These are phyloP conservation scores for Meghimatium bilineatum DNA, from an alignment of 2,888 invertebrate genomes.

Conservation along the genomic window DNA sequence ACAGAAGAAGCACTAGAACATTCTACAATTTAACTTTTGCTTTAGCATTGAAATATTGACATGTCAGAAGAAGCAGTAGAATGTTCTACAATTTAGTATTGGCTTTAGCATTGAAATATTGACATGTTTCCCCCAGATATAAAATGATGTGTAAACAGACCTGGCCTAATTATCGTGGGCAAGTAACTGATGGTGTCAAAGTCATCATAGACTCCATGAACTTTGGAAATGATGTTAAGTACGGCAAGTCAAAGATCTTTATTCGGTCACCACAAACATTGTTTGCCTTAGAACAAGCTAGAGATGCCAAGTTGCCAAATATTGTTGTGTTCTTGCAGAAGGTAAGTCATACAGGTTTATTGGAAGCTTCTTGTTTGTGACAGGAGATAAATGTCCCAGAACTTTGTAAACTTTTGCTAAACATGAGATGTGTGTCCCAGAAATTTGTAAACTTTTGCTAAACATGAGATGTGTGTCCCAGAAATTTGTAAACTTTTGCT, in stretches of 20 bases:
- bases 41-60: too few species aligned
- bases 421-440: too few species aligned
- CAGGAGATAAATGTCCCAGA: too few species aligned
- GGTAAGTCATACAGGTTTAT: slow-evolving; percentile 80
- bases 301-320: slow-evolving; percentile 91
- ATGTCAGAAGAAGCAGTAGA: too few species aligned
- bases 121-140: slow-evolving; percentile 83
- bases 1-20: too few species aligned
- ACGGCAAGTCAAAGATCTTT: slow-evolving; percentile 96
- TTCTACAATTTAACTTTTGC: too few species aligned
- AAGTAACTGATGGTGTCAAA: slow-evolving; percentile 88
- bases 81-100: too few species aligned
- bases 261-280: slow-evolving; percentile 93
- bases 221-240: slow-evolving; percentile 90
- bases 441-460: too few species aligned
- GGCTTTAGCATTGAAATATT: not conserved
- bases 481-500: too few species aligned
- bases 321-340: slow-evolving; percentile 96
- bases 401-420: too few species aligned
- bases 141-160: slow-evolving; percentile 97
- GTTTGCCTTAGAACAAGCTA: slow-evolving; percentile 90
- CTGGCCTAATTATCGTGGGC: slow-evolving; percentile 95
- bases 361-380: too few species aligned
- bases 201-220: slow-evolving; percentile 89
- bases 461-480: too few species aligned